Evolutionary conservation across 1,140 invertebrate genomes (phyloP), one percentile per base, ranked within the genome.

Genomic region (Hypothenemus hampei): DNA sequence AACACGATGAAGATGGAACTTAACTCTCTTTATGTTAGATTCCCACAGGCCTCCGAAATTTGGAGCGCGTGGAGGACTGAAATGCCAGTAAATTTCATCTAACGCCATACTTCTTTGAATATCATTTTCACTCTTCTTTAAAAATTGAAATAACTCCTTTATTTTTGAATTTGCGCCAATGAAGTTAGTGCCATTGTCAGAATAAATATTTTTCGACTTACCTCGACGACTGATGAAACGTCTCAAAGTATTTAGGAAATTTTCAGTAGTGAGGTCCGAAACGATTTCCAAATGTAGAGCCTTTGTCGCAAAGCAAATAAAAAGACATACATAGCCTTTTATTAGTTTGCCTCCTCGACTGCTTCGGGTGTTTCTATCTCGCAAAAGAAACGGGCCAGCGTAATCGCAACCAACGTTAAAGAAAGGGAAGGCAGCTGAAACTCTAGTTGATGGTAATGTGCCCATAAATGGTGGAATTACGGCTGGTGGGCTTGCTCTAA

Each of bases 1-100:
- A 13, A 60, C 52, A 1, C 64, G 55, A 11, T 53, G 21, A 3
- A 73, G 45, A 51, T 50, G 20, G 15, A 19, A 22, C 15, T 41
- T 41, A 4, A 7, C 7, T 4, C 16, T 20, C 21, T 41, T 41
- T 20, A 48, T n/a, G 8, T 10, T 22, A 8, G 54, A 7, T 21
- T 53, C 61, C 61, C 59, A 63, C 2, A 65, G 11, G 8, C 40
- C 55, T n/a, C 63, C 63, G 21, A 64, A 53, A 21, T 57, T 21
- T n/a, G 59, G 53, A 3, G 59, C 18, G 8, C 15, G 10, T 3
- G 58, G 49, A 15, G 61, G 63, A 22, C 57, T 62, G 24, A 66
- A 65, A 31, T 63, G 43, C 62, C 63, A 66, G 5, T 18, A 24
- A 10, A 50, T 64, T 19, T 54, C 44, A 0, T 49, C 7, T 7